Percentiles rank a stretch among this genome's conserved stretches.
These are phyloP conservation scores for Anarrhichthys ocellatus DNA, from an alignment of 2,113 vertebrate species.

Conservation along the genomic window DNA sequence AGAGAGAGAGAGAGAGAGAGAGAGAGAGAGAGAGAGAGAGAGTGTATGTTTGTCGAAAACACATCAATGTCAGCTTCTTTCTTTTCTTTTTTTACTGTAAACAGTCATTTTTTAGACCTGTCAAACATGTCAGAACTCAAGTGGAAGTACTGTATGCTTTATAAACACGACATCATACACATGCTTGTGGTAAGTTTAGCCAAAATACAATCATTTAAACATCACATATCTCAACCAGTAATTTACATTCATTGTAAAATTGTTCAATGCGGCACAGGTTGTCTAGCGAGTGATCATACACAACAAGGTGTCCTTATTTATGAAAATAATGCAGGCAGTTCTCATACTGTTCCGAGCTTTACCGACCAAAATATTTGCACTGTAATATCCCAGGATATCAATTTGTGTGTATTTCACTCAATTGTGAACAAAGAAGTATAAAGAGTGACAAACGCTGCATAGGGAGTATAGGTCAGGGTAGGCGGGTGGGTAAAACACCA, in stretches of 20 bases:
- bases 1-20: not conserved
- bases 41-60: constrained; percentile 16
- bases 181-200: not conserved
- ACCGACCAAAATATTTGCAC: too few species aligned
- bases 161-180: not conserved
- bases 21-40: not conserved
- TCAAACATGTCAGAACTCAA: constrained; percentile 17
- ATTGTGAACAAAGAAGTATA: too few species aligned
- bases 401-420: too few species aligned
- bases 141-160: not conserved
- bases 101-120: constrained; percentile 2
- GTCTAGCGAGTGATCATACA: too few species aligned
- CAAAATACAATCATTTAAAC: not conserved
- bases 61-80: not conserved
- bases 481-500: too few species aligned
- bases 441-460: too few species aligned
- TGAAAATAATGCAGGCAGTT: too few species aligned
- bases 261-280: too few species aligned
- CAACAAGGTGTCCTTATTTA: too few species aligned
- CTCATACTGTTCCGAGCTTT: too few species aligned
- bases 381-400: too few species aligned
- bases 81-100: not conserved
- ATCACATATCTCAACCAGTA: not conserved
- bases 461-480: too few species aligned
- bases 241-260: not conserved